Evolutionary conservation across 2,888 invertebrate species (phyloP).

Genomic region (Neelides folsomi): DNA sequence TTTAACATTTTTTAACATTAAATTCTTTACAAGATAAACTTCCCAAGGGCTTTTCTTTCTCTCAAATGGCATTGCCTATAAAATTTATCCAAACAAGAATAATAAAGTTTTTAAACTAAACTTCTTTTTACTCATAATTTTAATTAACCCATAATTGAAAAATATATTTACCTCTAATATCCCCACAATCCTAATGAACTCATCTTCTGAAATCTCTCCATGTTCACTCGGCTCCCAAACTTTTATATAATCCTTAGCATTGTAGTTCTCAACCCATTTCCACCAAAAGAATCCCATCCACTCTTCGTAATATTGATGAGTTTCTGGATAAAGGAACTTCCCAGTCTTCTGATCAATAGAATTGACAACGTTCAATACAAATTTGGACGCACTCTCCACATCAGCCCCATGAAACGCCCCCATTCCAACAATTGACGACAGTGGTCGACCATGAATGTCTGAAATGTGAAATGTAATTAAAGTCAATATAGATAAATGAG

Average conservation of each 20-base stretch:
- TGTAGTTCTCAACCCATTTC: constrained; percentile 8
- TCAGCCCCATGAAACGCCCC: constrained; percentile 21
- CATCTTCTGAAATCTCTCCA: constrained; percentile 11
- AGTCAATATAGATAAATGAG: too few species aligned
- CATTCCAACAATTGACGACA: constrained; percentile 29
- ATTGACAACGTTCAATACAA: constrained; percentile 9
- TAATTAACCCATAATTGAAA: too few species aligned
- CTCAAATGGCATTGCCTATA: constrained; percentile 10
- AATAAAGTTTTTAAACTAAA: too few species aligned
- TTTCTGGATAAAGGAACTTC: constrained; percentile 6
- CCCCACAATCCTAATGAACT: constrained; percentile 11
- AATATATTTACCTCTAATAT: constrained; percentile 8
- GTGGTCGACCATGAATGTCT: constrained; percentile 20
- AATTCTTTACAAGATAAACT: constrained; percentile 8
- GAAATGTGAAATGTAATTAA: too few species aligned
- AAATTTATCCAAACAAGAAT: constrained; percentile 3
- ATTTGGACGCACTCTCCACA: constrained; percentile 7
- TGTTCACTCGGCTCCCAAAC: constrained; percentile 7
- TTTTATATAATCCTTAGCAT: constrained; percentile 7
- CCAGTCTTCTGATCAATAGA: constrained; percentile 1
- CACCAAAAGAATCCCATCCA: constrained; percentile 17
- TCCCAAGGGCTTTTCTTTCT: constrained; percentile 16
- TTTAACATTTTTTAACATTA: constrained; percentile 7
- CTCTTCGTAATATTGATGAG: constrained; percentile 9
- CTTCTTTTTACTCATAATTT: too few species aligned